A percentile compares a stretch with the other conserved stretches of the same genome.
Conservation (phyloP, 2,113 vertebrate genomes). For the Podiceps cristatus region DNA sequence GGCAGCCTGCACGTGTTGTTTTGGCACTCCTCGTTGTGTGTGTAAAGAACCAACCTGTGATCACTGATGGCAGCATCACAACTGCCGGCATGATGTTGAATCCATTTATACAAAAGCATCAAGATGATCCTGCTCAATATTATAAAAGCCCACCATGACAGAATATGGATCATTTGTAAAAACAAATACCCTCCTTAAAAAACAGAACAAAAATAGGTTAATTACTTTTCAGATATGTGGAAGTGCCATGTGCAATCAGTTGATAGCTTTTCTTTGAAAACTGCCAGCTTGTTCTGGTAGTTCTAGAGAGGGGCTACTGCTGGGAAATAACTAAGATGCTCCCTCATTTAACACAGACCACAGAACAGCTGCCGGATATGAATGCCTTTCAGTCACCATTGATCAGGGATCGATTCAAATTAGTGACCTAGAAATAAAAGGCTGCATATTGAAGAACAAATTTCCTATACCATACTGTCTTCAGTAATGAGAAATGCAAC, state of each 20-base stretch:
- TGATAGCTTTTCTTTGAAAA: neutral
- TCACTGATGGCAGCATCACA: neutral
- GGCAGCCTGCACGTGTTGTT: fast-evolving
- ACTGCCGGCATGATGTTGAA: neutral
- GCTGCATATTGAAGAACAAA: slow-evolving; percentile 21
- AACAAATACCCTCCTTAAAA: neutral
- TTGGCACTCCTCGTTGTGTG: fast-evolving
- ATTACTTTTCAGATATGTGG: neutral
- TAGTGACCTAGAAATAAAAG: slow-evolving; percentile 64
- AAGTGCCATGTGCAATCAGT: slow-evolving; percentile 14
- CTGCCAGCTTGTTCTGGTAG: neutral
- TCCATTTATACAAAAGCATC: neutral
- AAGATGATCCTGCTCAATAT: neutral
- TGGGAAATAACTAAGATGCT: slow-evolving; percentile 23
- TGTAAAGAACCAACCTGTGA: neutral
- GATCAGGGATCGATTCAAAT: slow-evolving; percentile 65
- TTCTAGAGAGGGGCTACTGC: neutral
- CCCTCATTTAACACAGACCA: slow-evolving; percentile 37
- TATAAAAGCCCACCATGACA: neutral
- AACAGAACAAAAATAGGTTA: neutral
- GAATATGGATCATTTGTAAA: neutral
- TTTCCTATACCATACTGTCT: neutral
- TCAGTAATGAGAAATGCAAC: neutral
- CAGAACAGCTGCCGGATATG: slow-evolving; percentile 60
- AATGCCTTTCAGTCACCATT: slow-evolving; percentile 48